phyloP scores from a whole-genome alignment of 35 echinoderm and acorn worm genomes.

The Nesometra sesokonis region DNA sequence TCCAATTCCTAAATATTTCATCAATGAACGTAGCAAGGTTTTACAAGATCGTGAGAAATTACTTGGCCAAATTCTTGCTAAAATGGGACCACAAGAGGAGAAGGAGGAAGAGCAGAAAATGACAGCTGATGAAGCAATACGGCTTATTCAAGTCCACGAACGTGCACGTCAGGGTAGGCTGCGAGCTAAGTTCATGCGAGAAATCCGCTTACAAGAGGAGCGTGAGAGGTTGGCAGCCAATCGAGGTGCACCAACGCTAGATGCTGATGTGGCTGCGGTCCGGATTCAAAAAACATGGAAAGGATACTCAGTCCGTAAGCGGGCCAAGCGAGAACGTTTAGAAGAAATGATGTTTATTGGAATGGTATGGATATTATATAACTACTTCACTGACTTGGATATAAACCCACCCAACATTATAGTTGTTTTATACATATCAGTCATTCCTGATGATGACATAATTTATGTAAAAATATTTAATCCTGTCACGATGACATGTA shows the following conservation, averaged over 20 bases:
- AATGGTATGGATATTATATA: constrained; percentile 58
- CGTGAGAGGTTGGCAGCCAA: constrained; percentile 89
- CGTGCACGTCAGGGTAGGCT: constrained; percentile 89
- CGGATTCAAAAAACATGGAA: constrained; percentile 98
- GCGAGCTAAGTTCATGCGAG: constrained; percentile 97
- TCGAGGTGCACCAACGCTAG: constrained; percentile 81
- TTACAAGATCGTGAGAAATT: constrained; percentile 94
- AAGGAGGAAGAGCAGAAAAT: constrained; percentile 74
- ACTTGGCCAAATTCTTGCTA: constrained; percentile 94
- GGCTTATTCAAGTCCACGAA: constrained; percentile 90
- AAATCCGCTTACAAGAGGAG: constrained; percentile 94
- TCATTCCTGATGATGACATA: no score
- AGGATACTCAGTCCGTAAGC: constrained; percentile 70
- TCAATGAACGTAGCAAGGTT: constrained; percentile 82
- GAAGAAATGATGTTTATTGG: constrained; percentile 99
- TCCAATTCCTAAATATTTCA: constrained; percentile 86
- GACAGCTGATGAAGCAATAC: constrained; percentile 75
- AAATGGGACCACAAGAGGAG: constrained; percentile 98
- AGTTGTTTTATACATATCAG: no score
- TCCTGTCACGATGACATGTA: no score
- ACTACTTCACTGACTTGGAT: no score
- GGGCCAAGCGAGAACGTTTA: constrained; percentile 55
- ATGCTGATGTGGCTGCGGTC: constrained; percentile 78
- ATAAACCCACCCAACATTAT: no score
- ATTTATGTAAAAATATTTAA: no score